phyloP scores from a whole-genome alignment of 2,113 vertebrate species.

The Rostratula benghalensis region DNA sequence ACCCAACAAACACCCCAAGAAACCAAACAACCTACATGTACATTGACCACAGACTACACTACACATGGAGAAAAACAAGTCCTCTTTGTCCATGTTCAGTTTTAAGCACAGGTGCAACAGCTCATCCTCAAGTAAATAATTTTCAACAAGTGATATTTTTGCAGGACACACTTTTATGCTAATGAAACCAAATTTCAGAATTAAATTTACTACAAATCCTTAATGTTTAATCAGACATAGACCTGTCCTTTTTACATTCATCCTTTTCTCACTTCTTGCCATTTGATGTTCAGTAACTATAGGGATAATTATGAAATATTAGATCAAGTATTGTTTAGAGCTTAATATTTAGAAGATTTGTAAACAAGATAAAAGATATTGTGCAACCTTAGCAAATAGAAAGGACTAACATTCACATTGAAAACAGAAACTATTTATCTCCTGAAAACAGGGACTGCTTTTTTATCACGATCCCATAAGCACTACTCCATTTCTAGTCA shows the following conservation, averaged over 20 bases:
- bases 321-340: neutral
- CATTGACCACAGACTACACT: neutral
- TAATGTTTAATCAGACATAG: neutral
- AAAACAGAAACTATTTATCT: neutral
- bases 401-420: neutral
- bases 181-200: neutral
- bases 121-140: neutral
- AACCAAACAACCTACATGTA: neutral
- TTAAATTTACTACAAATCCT: neutral
- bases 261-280: neutral
- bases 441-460: neutral
- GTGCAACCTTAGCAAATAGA: neutral
- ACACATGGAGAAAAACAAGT: neutral
- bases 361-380: neutral
- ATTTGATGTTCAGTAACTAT: neutral
- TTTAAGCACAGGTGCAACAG: neutral
- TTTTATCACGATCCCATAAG: neutral
- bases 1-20: neutral
- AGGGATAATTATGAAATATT: neutral
- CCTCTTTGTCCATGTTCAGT: neutral
- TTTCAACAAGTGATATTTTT: neutral
- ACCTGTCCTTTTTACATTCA: neutral
- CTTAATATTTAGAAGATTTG: no score
- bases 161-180: neutral
- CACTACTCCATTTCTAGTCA: neutral